phyloP scores from a whole-genome alignment of 2,888 invertebrate species.

The Oeneis ivallda region DNA sequence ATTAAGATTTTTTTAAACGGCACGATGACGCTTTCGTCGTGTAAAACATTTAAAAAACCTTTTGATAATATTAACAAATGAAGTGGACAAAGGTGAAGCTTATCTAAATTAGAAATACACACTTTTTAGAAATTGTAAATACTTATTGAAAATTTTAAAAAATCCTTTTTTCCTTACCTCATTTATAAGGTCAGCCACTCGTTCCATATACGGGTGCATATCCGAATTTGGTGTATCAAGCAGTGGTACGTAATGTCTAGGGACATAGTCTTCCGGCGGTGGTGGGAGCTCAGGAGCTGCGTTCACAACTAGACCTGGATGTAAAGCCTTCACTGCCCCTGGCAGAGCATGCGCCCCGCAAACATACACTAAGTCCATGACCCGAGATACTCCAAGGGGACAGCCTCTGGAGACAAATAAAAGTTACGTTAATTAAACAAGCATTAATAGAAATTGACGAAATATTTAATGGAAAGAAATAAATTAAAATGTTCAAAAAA shows the following conservation, averaged over 20 bases:
- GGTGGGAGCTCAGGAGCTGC: slow-evolving; percentile 92
- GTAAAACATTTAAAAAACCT: no score
- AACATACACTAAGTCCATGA: slow-evolving; percentile 88
- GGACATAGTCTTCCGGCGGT: slow-evolving; percentile 81
- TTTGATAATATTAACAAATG: no score
- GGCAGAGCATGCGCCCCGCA: slow-evolving; percentile 90
- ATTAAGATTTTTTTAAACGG: no score
- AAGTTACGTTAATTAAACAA: neutral
- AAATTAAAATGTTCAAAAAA: no score
- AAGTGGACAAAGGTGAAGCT: no score
- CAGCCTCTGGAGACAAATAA: slow-evolving; percentile 59
- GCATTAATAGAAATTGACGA: neutral
- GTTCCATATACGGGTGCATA: slow-evolving; percentile 88
- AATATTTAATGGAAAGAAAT: no score
- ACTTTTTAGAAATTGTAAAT: no score
- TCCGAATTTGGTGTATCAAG: slow-evolving; percentile 88
- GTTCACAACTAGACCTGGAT: slow-evolving; percentile 90
- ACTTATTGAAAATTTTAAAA: no score
- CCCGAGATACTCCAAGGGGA: slow-evolving; percentile 84
- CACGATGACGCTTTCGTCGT: no score
- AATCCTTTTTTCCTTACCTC: slow-evolving; percentile 66
- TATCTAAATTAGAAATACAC: no score
- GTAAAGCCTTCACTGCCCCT: slow-evolving; percentile 84
- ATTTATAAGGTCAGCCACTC: slow-evolving; percentile 88
- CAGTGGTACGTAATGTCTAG: slow-evolving; percentile 86